Base-by-base conservation (phyloP, 2,888 invertebrate genomes). In the Catocala sponsa region DNA sequence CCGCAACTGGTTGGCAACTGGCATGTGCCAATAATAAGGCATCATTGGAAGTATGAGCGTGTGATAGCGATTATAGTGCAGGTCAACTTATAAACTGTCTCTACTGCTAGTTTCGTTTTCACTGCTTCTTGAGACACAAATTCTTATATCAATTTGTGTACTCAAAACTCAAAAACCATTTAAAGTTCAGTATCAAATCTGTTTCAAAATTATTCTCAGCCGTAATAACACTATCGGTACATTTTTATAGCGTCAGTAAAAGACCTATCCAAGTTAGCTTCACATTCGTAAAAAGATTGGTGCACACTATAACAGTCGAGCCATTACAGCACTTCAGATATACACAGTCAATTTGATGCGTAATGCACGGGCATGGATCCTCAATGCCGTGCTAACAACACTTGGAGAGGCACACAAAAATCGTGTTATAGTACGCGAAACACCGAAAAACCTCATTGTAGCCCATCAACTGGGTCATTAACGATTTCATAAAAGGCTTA, bases 401-500 rank as follows among this genome's bases (percentile, higher is more conserved):
- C 81, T 81, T 76, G 77, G 74, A 81, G 80, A 82, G 77, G 81
- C 81, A 81, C 80, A 79, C 79, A 83, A 84, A 80, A 79, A 82
- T 74, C 78, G 79, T 77, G 69, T 81, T 71, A 82, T 83, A 80
- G 82, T 84, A 83, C 77, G 76, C 71, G 83, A 78, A 86, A 86
- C 83, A 74, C 59, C 66, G 74, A 73, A 85, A 88, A 87, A 85
- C 81, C 82, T 82, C 84, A 81, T 81, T 83, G 82, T 74, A 71
- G 74, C 69, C 87, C 86, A 90, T 90, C 89, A 87, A 82, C 84
- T 72, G 79, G 82, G 84, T 91, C 92, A 91, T 92, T 92, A 92
- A 89, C 90, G 88, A 90, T 91, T 91, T 89, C 90, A 91, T 91
- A 91, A 91, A 91, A 87, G 90, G 91, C 90, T 89, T 90, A 91